Evolutionary conservation across 2,888 invertebrate species (phyloP).

Genomic region (Brachyptera risi): DNA sequence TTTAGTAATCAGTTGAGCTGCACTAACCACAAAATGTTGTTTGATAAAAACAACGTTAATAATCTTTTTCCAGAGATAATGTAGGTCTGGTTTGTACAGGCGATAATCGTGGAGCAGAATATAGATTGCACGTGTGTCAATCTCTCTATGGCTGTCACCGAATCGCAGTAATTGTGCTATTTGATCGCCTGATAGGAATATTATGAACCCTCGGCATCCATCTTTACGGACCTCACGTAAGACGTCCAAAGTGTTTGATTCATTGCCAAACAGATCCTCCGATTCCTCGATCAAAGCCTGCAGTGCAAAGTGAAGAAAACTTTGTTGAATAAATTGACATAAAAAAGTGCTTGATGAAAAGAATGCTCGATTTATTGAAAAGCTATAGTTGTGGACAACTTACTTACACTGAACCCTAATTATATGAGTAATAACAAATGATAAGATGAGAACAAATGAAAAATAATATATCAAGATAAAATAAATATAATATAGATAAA

Average conservation of each 20-base stretch:
- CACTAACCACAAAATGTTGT: too few species aligned
- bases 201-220: slow-evolving; percentile 67
- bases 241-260: slow-evolving; percentile 54
- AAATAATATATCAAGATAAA: too few species aligned
- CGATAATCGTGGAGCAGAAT: slow-evolving; percentile 66
- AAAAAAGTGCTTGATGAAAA: too few species aligned
- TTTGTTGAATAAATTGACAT: too few species aligned
- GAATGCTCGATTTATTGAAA: too few species aligned
- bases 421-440: too few species aligned
- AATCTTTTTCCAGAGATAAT: slow-evolving; percentile 73
- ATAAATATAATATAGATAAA: too few species aligned
- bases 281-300: slow-evolving; percentile 57
- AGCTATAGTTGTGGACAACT: too few species aligned
- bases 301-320: too few species aligned
- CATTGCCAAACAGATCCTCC: slow-evolving; percentile 62
- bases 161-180: slow-evolving; percentile 62
- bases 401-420: too few species aligned
- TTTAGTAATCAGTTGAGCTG: too few species aligned
- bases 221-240: slow-evolving; percentile 54
- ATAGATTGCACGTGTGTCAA: slow-evolving; percentile 57
- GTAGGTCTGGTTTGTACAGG: slow-evolving; percentile 59
- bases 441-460: too few species aligned
- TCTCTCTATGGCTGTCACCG: slow-evolving; percentile 56
- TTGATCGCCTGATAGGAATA: slow-evolving; percentile 66
- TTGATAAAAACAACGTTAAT: slow-evolving; percentile 69